A percentile compares a stretch with the other conserved stretches of the same genome.
These are phyloP conservation scores for Tigriopus japonicus DNA, from an alignment of 1,140 invertebrate genomes.

Conservation along the genomic window DNA sequence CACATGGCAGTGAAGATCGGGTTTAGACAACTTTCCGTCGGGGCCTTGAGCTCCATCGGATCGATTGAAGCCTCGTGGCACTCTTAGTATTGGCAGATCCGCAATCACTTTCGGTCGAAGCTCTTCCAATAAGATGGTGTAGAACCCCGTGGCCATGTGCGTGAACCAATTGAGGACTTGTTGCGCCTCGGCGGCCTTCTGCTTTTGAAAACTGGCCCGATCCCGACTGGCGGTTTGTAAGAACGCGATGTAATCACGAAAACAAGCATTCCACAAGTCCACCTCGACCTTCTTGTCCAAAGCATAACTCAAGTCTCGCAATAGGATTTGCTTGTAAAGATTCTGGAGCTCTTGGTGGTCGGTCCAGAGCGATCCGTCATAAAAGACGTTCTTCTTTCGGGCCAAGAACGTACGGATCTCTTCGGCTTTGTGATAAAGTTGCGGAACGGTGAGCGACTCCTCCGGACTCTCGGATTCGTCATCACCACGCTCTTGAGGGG, in stretches of 20 bases:
- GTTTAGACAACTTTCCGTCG: no score
- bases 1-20: no score
- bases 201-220: slow-evolving; percentile 33
- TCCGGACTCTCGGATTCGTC: no score
- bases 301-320: slow-evolving; percentile 61
- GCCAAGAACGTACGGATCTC: no score
- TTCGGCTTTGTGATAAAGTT: no score
- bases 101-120: slow-evolving; percentile 57
- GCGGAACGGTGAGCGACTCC: no score
- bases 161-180: slow-evolving; percentile 52
- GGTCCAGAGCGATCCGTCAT: not conserved
- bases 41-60: no score
- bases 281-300: slow-evolving; percentile 71
- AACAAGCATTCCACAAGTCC: slow-evolving; percentile 67
- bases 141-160: slow-evolving; percentile 62
- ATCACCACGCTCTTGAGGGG: no score
- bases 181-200: slow-evolving; percentile 45
- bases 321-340: slow-evolving; percentile 55
- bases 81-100: slow-evolving; percentile 50
- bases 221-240: slow-evolving; percentile 1
- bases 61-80: slow-evolving; percentile 19
- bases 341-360: slow-evolving; percentile 32
- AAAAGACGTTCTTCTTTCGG: slow-evolving; percentile 19
- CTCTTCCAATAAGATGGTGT: slow-evolving; percentile 54
- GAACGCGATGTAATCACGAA: slow-evolving; percentile 53